Conservation (phyloP, 92 coral and sea anemone species). For the Parazoanthus atlanticus region DNA sequence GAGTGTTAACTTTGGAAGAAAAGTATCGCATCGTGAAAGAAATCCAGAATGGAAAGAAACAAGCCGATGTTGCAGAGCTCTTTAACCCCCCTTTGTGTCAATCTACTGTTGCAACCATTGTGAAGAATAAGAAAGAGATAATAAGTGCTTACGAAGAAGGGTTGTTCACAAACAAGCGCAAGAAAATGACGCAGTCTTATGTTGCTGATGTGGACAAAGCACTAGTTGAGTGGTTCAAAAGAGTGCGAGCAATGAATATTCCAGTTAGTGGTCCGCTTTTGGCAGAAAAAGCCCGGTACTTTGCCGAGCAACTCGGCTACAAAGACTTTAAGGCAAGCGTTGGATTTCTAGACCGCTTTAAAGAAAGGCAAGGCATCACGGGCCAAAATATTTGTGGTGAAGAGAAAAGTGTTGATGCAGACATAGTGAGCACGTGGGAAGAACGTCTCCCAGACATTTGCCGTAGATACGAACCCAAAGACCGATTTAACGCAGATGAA, state of each 20-base stretch:
- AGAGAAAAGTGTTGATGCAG: constrained; percentile 53
- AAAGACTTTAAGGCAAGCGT: constrained; percentile 53
- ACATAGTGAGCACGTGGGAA: constrained; percentile 33
- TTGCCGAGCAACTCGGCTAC: constrained; percentile 45
- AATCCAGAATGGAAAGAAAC: constrained; percentile 46
- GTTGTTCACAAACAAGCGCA: constrained; percentile 40
- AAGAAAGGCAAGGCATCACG: constrained; percentile 60
- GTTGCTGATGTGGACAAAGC: constrained; percentile 1
- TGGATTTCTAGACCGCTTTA: constrained; percentile 48
- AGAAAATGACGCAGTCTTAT: constrained; percentile 49
- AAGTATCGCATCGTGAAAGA: constrained; percentile 38
- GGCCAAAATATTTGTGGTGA: constrained; percentile 52
- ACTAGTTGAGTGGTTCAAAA: constrained; percentile 43
- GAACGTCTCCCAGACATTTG: no score
- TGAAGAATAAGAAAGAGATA: constrained; percentile 38
- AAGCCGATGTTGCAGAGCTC: constrained; percentile 34
- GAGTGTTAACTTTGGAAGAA: constrained; percentile 49
- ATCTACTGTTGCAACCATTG: constrained; percentile 43
- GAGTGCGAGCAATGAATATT: constrained; percentile 39
- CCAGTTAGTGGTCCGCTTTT: constrained; percentile 51
- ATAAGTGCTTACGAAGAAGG: constrained; percentile 43
- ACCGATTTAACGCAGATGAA: constrained; percentile 50
- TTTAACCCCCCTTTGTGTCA: constrained; percentile 50
- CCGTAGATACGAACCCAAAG: no score
- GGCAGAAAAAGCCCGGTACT: constrained; percentile 48